Evolutionary conservation across 2,113 vertebrate species (phyloP).

Genomic region (Leptocoma aspasia): DNA sequence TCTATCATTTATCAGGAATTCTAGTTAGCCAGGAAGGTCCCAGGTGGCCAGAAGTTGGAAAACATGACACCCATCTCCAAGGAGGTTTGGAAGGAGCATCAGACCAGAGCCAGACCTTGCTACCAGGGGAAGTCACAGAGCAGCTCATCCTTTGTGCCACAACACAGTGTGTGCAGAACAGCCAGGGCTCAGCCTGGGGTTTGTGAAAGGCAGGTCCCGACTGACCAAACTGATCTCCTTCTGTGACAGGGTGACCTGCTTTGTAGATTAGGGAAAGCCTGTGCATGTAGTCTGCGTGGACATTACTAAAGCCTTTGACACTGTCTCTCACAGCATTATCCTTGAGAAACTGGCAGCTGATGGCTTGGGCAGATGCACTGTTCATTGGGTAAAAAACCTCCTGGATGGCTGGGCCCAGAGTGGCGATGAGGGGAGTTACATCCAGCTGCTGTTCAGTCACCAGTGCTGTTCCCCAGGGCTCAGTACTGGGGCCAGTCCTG

Average conservation of each 20-base stretch:
- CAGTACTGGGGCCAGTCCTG: background rate
- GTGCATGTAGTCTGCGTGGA: background rate
- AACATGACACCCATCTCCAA: background rate
- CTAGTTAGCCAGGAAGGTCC: no score
- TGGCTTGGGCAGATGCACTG: background rate
- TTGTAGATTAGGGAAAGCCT: background rate
- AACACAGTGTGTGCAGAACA: background rate
- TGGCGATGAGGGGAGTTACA: background rate
- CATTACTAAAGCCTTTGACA: background rate
- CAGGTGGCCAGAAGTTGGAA: background rate
- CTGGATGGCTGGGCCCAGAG: background rate
- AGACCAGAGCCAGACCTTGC: background rate
- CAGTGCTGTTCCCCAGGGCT: background rate
- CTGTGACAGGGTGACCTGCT: background rate
- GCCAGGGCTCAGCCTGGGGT: background rate
- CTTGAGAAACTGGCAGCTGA: background rate
- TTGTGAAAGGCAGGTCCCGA: background rate
- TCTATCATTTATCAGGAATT: background rate
- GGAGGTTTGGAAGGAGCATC: background rate
- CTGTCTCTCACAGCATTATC: background rate
- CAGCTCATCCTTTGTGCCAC: background rate
- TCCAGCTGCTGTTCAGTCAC: background rate
- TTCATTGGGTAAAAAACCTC: background rate
- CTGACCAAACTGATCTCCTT: background rate
- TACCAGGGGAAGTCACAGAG: background rate